Evolutionary conservation across 2,888 invertebrate genomes (phyloP).

Genomic region (Chamaedrilus cognettii): DNA sequence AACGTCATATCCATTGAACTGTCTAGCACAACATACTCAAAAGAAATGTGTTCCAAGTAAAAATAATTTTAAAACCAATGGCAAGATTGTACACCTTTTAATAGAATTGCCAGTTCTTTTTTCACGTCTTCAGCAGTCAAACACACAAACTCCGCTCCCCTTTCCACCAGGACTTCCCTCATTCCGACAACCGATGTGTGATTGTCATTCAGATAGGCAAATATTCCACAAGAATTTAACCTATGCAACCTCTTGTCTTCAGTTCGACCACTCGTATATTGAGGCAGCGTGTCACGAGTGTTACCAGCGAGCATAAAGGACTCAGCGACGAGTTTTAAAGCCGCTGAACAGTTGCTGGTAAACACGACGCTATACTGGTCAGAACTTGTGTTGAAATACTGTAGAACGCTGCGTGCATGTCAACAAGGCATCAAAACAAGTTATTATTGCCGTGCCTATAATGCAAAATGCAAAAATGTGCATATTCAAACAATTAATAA

Average conservation of each 20-base stretch:
- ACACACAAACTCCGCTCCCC: slow-evolving; percentile 42
- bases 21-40: too few relatives aligned
- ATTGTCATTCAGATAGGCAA: slow-evolving; percentile 84
- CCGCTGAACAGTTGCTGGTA: slow-evolving; percentile 90
- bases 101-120: not conserved
- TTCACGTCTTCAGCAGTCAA: slow-evolving; percentile 40
- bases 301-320: slow-evolving; percentile 64
- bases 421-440: not conserved
- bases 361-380: slow-evolving; percentile 87
- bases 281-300: not conserved
- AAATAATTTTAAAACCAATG: too few relatives aligned
- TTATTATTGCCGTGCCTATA: too few relatives aligned
- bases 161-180: slow-evolving; percentile 70
- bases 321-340: slow-evolving; percentile 82
- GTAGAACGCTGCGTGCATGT: slow-evolving; percentile 69
- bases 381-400: slow-evolving; percentile 78
- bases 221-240: slow-evolving; percentile 50
- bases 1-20: too few relatives aligned
- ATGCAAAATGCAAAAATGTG: too few relatives aligned
- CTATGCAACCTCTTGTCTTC: not conserved
- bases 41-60: too few relatives aligned
- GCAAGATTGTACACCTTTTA: too few relatives aligned
- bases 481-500: too few relatives aligned
- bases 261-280: not conserved
- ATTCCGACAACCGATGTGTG: slow-evolving; percentile 96